Evolutionary conservation across 1,140 invertebrate genomes (phyloP).

Genomic region (Drosophila cardini): DNA sequence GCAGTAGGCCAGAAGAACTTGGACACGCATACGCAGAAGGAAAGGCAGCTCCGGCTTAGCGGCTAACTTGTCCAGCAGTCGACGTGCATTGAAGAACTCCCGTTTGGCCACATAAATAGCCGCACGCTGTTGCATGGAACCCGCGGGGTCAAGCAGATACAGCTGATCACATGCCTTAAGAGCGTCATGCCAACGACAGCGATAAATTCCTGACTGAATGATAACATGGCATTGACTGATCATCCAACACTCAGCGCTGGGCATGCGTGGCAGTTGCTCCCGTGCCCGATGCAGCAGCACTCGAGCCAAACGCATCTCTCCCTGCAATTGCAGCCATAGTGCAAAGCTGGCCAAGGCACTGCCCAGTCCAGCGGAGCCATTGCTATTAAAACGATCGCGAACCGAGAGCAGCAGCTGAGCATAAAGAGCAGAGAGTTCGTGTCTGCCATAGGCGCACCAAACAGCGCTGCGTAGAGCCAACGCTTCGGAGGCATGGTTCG

Average conservation of each 20-base stretch:
- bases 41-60: conserved; percentile 86
- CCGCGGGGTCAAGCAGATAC: conserved; percentile 89
- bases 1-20: conserved; percentile 90
- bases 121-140: conserved; percentile 88
- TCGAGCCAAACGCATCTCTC: conserved; percentile 87
- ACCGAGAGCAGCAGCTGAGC: conserved; percentile 89
- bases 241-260: conserved; percentile 88
- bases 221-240: conserved; percentile 88
- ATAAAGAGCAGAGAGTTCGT: conserved; percentile 91
- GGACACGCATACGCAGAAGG: conserved; percentile 88
- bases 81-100: conserved; percentile 87
- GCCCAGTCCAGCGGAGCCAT: conserved; percentile 89
- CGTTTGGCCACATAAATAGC: conserved; percentile 89
- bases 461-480: conserved; percentile 92
- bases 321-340: conserved; percentile 87
- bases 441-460: conserved; percentile 94
- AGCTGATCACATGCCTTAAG: conserved; percentile 90
- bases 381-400: conserved; percentile 85
- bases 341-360: conserved; percentile 90
- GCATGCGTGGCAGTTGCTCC: conserved; percentile 87
- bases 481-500: conserved; percentile 91
- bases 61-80: conserved; percentile 87
- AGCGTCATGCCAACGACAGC: conserved; percentile 91
- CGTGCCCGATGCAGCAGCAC: conserved; percentile 87
- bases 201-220: conserved; percentile 86